Evolutionary conservation across 2,113 vertebrate genomes (phyloP), one percentile per base, ranked within the genome.

Genomic region (Noturus placidus): DNA sequence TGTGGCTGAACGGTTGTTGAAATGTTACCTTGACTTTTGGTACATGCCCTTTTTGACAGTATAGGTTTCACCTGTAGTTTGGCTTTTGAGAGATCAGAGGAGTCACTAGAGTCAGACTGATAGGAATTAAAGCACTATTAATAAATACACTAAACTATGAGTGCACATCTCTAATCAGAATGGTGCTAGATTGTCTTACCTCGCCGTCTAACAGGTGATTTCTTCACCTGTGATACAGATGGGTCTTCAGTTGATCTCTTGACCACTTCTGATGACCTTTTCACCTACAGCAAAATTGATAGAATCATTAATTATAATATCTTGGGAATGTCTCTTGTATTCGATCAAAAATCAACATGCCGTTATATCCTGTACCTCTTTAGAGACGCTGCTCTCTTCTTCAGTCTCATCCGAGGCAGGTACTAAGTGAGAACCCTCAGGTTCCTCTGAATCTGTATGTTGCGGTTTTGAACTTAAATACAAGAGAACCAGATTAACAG

Each of bases 21-120:
- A 20, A 25, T 3, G 57, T 20, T 5, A 56, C 65, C 19, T 35
- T 84, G 42, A 74, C 35, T 35, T 85, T 83, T 74, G 22, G 56
- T 6, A 33, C 10, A 19, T 61, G 61, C 10, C 52, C 67, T 84
- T 87, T 70, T 63, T 2, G 42, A 30, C 17, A 79, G 54, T 69
- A 9, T 33, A 25, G 87, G 84, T 79, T 81, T 89, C 84, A 84
- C 83, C 54, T 86, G 87, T 46, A 88, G 78, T 35, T 79, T 82
- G 79, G 54, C 89, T 88, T 80, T 84, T 67, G 19, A 77, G 57
- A 81, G 30, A 84, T 42, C 5, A 67, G 25, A 85, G 20, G n/a
- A 20, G 67, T 50, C 38, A 86, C 1, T 6, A 50, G 8, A 72
- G n/a, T 56, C 52, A 59, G 19, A 54, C 5, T 50, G 14, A 57